Percentiles rank a stretch among this genome's conserved stretches.
Evolutionary conservation across 2,797 vertebrate genomes (phyloP).

Genomic region (Spinus olivaceus): DNA sequence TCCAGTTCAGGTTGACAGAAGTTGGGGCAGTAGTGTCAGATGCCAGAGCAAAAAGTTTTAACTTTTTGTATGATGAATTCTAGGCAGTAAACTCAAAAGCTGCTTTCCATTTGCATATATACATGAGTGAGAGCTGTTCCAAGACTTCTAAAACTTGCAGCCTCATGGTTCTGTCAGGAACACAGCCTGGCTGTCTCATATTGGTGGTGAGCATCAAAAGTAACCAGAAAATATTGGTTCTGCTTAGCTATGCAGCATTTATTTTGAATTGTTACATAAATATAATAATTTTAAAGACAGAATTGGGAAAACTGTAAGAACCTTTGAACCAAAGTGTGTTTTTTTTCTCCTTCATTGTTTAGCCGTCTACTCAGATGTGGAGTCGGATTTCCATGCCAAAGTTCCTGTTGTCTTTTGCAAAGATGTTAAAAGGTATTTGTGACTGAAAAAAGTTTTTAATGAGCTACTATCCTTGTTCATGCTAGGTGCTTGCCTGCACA

Average conservation of each 20-base stretch:
- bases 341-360: neutral
- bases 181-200: neutral
- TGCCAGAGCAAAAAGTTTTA: neutral
- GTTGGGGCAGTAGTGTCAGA: neutral
- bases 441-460: neutral
- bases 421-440: conserved; percentile 85
- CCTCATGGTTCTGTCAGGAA: neutral
- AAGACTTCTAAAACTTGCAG: neutral
- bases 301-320: neutral
- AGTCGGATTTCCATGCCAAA: conserved; percentile 99
- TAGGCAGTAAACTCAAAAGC: neutral
- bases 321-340: neutral
- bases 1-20: neutral
- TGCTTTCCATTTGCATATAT: neutral
- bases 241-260: neutral
- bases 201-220: neutral
- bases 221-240: neutral
- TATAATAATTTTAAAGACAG: neutral
- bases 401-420: conserved; percentile 96
- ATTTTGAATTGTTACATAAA: neutral
- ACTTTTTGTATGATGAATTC: neutral
- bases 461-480: neutral
- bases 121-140: neutral
- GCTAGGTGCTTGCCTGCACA: neutral
- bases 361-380: conserved; percentile 90